phyloP scores from a whole-genome alignment of 2,888 invertebrate species.

The Drosophila cyrtoloma region DNA sequence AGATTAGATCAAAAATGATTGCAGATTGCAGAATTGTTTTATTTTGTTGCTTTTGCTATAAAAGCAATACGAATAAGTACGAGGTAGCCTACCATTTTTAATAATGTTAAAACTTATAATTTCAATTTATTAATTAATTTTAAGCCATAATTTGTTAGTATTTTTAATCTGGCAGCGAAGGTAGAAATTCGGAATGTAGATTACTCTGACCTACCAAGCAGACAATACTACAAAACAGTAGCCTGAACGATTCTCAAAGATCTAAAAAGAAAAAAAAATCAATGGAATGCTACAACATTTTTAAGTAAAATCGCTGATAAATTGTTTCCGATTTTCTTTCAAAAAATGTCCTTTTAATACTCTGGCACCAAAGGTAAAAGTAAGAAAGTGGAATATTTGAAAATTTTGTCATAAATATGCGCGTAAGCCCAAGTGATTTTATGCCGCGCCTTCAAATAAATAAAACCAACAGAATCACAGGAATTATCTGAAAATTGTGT shows the following conservation, averaged over 20 bases:
- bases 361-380: neutral
- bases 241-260: too few species aligned
- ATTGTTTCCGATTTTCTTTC: neutral
- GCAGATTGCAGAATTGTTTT: neutral
- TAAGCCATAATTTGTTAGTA: neutral
- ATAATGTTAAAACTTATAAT: neutral
- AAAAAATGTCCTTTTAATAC: neutral
- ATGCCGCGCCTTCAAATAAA: neutral
- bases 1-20: neutral
- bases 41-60: neutral
- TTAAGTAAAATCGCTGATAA: neutral
- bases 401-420: neutral
- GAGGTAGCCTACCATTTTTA: neutral
- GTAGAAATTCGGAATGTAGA: neutral
- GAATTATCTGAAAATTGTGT: too few species aligned
- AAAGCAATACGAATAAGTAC: neutral
- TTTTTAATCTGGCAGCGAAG: neutral
- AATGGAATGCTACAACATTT: neutral
- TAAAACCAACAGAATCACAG: neutral
- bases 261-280: neutral
- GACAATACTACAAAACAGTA: too few species aligned
- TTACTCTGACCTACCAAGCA: too few species aligned
- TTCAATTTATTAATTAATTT: neutral
- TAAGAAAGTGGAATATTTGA: neutral
- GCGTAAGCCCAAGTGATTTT: too few species aligned